A percentile compares a stretch with the other conserved stretches of the same genome.
phyloP scores from a whole-genome alignment of 2,113 vertebrate species.

The Charadrius vociferus region DNA sequence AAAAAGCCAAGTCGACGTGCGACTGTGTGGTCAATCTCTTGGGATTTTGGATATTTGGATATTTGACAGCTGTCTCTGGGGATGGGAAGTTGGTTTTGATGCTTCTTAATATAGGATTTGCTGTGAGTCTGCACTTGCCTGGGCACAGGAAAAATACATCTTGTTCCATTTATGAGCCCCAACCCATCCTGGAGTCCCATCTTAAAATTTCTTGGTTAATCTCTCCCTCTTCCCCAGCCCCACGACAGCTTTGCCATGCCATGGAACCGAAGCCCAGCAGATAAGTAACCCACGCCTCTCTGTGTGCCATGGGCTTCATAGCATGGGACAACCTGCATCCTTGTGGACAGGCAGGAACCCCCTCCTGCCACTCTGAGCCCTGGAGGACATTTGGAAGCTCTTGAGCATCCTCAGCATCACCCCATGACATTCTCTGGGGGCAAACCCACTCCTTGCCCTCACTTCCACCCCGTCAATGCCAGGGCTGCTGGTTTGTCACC shows the following conservation, averaged over 20 bases:
- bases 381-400: neutral
- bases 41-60: neutral
- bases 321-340: neutral
- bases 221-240: neutral
- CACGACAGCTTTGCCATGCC: neutral
- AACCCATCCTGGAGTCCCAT: neutral
- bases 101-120: neutral
- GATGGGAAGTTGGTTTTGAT: neutral
- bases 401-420: neutral
- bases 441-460: neutral
- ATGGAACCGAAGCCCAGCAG: neutral
- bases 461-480: neutral
- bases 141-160: neutral
- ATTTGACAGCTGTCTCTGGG: neutral
- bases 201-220: neutral
- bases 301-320: accelerated
- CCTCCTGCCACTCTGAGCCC: neutral
- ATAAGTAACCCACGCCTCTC: neutral
- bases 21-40: neutral
- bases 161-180: neutral
- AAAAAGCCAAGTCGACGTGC: neutral
- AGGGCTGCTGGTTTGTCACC: neutral
- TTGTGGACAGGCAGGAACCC: neutral
- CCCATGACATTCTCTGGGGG: no score
- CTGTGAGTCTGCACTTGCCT: neutral